Conservation (phyloP, 2,113 vertebrate species). For the Oreochromis tanganicae region DNA sequence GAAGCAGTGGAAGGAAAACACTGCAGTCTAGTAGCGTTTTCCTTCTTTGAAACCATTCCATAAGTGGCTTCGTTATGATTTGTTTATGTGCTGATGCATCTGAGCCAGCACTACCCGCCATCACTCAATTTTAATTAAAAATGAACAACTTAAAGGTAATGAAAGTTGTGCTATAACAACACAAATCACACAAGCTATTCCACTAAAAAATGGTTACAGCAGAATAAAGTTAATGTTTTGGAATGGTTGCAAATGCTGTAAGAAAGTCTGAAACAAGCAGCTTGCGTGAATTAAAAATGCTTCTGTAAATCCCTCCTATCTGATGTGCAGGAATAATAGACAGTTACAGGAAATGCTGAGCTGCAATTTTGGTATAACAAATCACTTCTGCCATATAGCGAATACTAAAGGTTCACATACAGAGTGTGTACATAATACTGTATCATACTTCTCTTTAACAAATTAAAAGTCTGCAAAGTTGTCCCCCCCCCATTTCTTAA, state of each 20-base stretch:
- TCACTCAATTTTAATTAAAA: neutral
- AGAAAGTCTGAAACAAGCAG: neutral
- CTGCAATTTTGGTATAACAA: neutral
- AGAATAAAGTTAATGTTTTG: neutral
- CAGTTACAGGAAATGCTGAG: neutral
- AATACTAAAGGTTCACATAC: neutral
- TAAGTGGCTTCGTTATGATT: neutral
- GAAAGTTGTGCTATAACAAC: neutral
- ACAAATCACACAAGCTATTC: neutral
- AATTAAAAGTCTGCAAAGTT: neutral
- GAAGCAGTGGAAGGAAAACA: neutral
- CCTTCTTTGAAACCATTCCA: neutral
- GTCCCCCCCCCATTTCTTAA: neutral
- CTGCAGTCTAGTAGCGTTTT: rapidly evolving
- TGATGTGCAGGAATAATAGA: neutral
- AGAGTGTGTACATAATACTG: neutral
- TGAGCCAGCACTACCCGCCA: neutral
- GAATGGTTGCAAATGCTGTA: neutral
- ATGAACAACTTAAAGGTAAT: neutral
- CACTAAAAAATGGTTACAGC: neutral
- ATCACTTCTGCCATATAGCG: neutral
- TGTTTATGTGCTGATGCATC: neutral
- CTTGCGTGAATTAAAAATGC: neutral
- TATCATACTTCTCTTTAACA: rapidly evolving
- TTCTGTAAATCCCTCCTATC: neutral